phyloP scores from a whole-genome alignment of 1,140 invertebrate genomes.

The Drosophila tristis region DNA sequence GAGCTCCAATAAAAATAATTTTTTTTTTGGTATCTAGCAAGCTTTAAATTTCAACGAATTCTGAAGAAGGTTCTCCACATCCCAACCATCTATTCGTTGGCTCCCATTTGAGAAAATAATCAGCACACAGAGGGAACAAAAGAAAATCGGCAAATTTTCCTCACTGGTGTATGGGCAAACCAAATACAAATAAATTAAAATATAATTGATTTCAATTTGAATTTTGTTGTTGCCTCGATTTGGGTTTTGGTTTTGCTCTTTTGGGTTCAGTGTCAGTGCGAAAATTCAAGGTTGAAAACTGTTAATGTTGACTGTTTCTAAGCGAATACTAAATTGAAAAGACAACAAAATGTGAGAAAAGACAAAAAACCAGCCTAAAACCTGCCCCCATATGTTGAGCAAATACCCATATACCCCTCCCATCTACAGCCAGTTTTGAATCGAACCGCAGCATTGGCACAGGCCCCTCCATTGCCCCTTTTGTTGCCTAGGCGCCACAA shows the following conservation, averaged over 20 bases:
- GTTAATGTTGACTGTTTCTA: constrained; percentile 54
- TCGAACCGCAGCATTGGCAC: constrained; percentile 1
- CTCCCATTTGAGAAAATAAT: constrained; percentile 64
- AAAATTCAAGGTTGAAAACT: constrained; percentile 74
- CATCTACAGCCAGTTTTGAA: constrained; percentile 36
- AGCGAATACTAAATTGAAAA: constrained; percentile 25
- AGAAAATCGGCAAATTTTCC: constrained; percentile 31
- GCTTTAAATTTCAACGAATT: constrained; percentile 4
- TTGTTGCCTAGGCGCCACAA: constrained; percentile 46
- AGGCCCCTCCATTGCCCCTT: constrained; percentile 14
- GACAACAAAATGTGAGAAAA: constrained; percentile 28
- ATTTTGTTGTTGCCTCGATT: constrained; percentile 58
- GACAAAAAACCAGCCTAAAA: constrained; percentile 30
- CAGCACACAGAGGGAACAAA: constrained; percentile 36
- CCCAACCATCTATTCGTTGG: constrained; percentile 23
- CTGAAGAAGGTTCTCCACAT: constrained; percentile 3
- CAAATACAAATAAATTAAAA: constrained; percentile 48
- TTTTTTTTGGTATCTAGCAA: constrained; percentile 15
- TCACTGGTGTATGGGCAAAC: constrained; percentile 29
- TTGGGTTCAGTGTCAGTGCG: constrained; percentile 72
- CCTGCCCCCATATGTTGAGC: constrained; percentile 54
- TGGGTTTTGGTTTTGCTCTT: constrained; percentile 9
- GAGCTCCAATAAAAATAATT: constrained; percentile 6
- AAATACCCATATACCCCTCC: constrained; percentile 41
- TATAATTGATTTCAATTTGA: constrained; percentile 80